Evolutionary conservation across 92 coral and sea anemone species (phyloP), one percentile per base, ranked within the genome.

Genomic region (Chrysogorgia sp.): DNA sequence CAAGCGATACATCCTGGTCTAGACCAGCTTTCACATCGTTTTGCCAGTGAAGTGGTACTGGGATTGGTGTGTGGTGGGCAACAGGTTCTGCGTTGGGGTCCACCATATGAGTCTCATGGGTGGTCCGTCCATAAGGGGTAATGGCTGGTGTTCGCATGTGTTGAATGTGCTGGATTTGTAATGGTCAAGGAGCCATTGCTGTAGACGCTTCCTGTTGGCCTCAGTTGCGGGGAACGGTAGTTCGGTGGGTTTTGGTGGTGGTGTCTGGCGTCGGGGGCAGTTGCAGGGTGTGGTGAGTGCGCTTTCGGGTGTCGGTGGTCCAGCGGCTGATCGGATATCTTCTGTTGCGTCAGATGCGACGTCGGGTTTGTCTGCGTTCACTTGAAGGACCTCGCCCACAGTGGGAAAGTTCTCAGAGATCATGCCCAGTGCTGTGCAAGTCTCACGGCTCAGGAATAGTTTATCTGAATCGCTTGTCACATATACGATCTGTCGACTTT

Each of bases 11-110:
- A 10, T 67, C 84, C 22, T 67, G 67, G 35, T 80, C 84, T 8
- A 80, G 67, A 48, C 77, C 66, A 0, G 65, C 66, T 20, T 67
- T 80, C 53, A 80, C 84, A 0, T 66, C 8, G 0, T 3, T 22
- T 45, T 76, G 71, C 82, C 82, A 76, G 72, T 76, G 72, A 22
- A 60, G 82, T 72, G 79, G 79, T 50, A 72, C 64, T 4, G 76
- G 79, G 22, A 75, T 62, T 12, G 86, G 86, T 21, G 88, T 87
- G 79, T 87, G 88, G 58, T 76, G 81, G 34, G 89, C 86, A 13
- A 47, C 76, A 3, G 86, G 89, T 35, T 65, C 75, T 4, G 87
- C 87, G 6, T 21, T 45, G 5, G 82, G 88, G 49, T 87, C 85
- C 0, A 76, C 87, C 79, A 62, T n/a, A n/a, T 63, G 33, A 83